Percentiles rank a stretch among this genome's conserved stretches.
These are phyloP conservation scores for Nemurella pictetii DNA, from an alignment of 2,888 invertebrate species.

Conservation along the genomic window DNA sequence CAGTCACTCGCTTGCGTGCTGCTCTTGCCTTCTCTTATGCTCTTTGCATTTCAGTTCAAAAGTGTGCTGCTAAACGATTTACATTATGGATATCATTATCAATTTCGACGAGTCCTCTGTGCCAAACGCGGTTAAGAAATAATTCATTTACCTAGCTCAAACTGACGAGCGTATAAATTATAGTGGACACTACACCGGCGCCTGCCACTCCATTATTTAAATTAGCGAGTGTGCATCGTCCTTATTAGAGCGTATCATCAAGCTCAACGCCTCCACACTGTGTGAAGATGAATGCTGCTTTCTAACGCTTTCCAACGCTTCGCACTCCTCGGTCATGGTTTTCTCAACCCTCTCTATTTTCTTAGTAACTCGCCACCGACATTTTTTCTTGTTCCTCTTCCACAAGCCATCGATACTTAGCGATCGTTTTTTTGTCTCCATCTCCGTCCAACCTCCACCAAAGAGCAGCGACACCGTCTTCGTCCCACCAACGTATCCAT, in stretches of 20 bases:
- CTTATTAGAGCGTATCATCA: neutral
- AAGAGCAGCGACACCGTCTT: neutral
- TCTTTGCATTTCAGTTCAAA: no score
- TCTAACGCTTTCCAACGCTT: neutral
- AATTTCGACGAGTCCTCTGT: neutral
- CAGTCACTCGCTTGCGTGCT: neutral
- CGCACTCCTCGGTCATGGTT: neutral
- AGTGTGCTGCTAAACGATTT: neutral
- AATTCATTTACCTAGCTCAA: neutral
- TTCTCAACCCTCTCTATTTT: constrained; percentile 23
- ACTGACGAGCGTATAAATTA: constrained; percentile 4
- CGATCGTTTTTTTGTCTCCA: neutral
- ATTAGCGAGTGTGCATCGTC: neutral
- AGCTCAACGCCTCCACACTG: no score
- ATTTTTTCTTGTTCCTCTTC: neutral
- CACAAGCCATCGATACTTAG: no score
- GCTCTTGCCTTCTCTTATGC: constrained; percentile 3
- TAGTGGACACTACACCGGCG: neutral
- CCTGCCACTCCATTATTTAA: neutral
- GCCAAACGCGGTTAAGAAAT: neutral
- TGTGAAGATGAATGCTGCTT: no score
- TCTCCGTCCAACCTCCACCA: neutral
- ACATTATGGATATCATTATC: neutral
- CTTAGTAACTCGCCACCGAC: neutral
- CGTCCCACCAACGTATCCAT: neutral